Evolutionary conservation across 2,888 invertebrate species (phyloP), one percentile per base, ranked within the genome.

Genomic region (Tachystola acroxantha): DNA sequence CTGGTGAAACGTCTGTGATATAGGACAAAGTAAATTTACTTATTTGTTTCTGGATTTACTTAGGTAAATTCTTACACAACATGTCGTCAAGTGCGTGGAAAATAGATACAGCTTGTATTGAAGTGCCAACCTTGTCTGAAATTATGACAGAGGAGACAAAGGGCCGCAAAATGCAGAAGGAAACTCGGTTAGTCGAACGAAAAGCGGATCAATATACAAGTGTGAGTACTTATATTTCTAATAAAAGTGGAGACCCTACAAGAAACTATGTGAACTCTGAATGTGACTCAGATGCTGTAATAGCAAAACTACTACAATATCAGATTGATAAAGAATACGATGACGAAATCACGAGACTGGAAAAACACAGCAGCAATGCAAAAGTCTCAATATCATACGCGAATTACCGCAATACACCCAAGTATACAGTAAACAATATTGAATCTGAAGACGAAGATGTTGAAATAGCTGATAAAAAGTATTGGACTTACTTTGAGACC

Each of bases 401-500:
- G 3, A 94, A 94, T 57, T 94, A 90, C 63, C 87, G 91, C 19
- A 88, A 90, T 42, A 76, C 88, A 20, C n/a, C n/a, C n/a, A 16
- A 16, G 6, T 6, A 16, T 16, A 4, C 16, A 4, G 6, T 4
- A 6, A 3, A 3, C 16, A 89, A 90, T 36, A 81, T 88, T 0
- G 78, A 89, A 29, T 75, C 78, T 3, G 88, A 88, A 2, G 81
- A 91, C 14, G 90, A 90, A 7, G n/a, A 24, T 10, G 79, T 88
- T 37, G 73, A 84, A 2, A 73, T 75, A 24, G 71, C 84, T 11
- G 78, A 87, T 22, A 88, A 88, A 34, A 89, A 89, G 45, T 92
- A 94, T 55, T 92, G 93, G 91, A 94, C 94, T 65, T 88, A 92
- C 27, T 94, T 94, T 57, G 94, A 95, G 68, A 89, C 89, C 0